Conservation (phyloP, 2,113 vertebrate genomes). For the Takifugu bimaculatus region DNA sequence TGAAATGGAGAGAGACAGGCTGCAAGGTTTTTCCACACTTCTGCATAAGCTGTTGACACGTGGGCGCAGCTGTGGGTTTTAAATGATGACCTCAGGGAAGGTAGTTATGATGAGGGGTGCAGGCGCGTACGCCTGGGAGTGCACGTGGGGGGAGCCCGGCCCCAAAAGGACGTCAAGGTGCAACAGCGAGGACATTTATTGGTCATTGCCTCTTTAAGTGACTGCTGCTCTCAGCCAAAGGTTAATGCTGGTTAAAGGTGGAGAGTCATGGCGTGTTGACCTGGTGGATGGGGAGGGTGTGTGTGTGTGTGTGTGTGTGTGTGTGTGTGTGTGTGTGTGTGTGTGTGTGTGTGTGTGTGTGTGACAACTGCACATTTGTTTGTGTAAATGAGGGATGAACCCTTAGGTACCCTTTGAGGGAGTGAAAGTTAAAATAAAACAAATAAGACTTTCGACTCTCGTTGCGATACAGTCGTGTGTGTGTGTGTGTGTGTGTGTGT, state of each 20-base stretch:
- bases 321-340: not conserved
- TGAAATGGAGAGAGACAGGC: slow-evolving; percentile 19
- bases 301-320: no score
- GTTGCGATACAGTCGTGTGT: no score
- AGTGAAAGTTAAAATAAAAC: no score
- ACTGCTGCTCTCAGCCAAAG: slow-evolving; percentile 1
- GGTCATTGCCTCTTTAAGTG: not conserved
- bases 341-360: not conserved
- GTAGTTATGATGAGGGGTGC: slow-evolving; percentile 28
- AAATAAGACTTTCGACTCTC: no score
- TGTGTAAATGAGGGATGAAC: not conserved
- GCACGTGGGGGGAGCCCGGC: not conserved
- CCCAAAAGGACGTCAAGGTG: slow-evolving; percentile 5
- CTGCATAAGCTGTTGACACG: slow-evolving; percentile 23
- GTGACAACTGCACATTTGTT: not conserved
- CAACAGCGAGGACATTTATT: slow-evolving; percentile 1
- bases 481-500: no score
- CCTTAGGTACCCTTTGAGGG: no score
- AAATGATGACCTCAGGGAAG: slow-evolving; percentile 41
- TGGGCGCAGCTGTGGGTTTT: slow-evolving; percentile 30
- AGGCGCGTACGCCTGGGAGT: not conserved
- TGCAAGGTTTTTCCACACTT: slow-evolving; percentile 45
- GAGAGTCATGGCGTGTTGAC: not conserved
- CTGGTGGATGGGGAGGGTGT: not conserved
- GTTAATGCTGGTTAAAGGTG: slow-evolving; percentile 21